Evolutionary conservation across 2,797 vertebrate genomes (phyloP), one percentile per base, ranked within the genome.

Genomic region (Taenioides sp.): DNA sequence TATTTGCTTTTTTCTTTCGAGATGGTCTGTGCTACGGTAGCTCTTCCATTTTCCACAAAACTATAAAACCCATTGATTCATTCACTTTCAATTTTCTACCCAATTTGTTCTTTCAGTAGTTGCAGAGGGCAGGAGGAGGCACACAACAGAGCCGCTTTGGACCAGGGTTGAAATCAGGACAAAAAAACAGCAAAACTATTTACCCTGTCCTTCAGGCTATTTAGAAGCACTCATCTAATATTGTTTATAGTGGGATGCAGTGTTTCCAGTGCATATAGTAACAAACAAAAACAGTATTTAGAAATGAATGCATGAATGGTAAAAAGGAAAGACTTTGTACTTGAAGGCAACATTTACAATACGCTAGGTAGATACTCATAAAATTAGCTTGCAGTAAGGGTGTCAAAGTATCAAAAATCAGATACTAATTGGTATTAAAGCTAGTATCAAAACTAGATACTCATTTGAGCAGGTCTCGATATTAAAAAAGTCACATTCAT

Each of bases 41-140:
- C 58, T 67, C 70, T 60, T 63, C 61, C 34, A 63, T 63, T 63
- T 63, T 43, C 61, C 61, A 63, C 61, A 63, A 63, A 63, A 63
- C 61, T 40, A 63, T 63, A 63, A 63, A 63, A 63, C 61, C 20
- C 61, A 63, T 43, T 63, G 61, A 43, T 63, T 63, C 61, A 63
- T 43, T 63, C 61, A 63, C 37, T 63, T 63, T 63, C 61, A 63
- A 63, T 63, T 63, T 43, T 43, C 61, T 63, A 43, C 61, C 61
- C 61, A 63, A 63, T 63, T 63, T 63, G 37, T 63, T 63, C 61
- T 40, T 63, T 63, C 61, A 40, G 61, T 63, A 22, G 61, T 22
- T 63, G 61, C 20, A 22, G 61, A 63, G 61, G 61, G 61, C 61
- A 20, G 60, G 18, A 34, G 28, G 17, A 60, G 58, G 58, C 25